Conservation (phyloP, 2,888 invertebrate species). For the Oscheius sp. region DNA sequence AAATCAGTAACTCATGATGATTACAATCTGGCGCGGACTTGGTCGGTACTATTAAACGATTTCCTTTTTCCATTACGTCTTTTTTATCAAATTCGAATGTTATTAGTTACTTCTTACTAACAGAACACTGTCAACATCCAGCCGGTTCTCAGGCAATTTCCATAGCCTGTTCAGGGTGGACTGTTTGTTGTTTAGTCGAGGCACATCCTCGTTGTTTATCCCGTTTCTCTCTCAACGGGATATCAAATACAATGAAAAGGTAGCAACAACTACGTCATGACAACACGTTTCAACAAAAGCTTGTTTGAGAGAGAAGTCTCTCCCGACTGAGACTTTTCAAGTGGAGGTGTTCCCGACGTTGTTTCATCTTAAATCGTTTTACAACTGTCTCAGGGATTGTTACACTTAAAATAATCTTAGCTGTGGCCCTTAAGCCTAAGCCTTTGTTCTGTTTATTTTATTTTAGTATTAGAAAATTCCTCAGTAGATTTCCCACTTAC, state of each 20-base stretch:
- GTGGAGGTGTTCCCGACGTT: background rate
- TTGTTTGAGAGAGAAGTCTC: background rate
- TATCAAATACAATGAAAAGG: background rate
- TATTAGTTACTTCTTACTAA: background rate
- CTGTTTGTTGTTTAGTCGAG: no score
- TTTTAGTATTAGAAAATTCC: slow-evolving; percentile 10
- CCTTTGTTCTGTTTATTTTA: no score
- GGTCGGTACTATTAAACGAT: background rate
- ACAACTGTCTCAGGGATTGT: background rate
- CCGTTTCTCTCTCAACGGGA: background rate
- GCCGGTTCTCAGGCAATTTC: slow-evolving; percentile 18
- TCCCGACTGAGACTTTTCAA: background rate
- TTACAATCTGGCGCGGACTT: slow-evolving; percentile 18
- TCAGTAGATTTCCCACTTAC: background rate
- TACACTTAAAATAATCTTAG: background rate
- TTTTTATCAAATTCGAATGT: background rate
- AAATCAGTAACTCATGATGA: slow-evolving; percentile 17
- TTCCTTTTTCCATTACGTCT: background rate
- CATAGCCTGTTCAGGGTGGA: slow-evolving; percentile 16
- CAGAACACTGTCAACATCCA: background rate
- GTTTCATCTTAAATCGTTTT: background rate
- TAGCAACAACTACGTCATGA: background rate
- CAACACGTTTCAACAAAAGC: background rate
- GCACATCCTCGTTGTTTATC: background rate
- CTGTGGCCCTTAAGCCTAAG: background rate